Evolutionary conservation across 92 coral and sea anemone genomes (phyloP).

Genomic region (Muricea muricata): DNA sequence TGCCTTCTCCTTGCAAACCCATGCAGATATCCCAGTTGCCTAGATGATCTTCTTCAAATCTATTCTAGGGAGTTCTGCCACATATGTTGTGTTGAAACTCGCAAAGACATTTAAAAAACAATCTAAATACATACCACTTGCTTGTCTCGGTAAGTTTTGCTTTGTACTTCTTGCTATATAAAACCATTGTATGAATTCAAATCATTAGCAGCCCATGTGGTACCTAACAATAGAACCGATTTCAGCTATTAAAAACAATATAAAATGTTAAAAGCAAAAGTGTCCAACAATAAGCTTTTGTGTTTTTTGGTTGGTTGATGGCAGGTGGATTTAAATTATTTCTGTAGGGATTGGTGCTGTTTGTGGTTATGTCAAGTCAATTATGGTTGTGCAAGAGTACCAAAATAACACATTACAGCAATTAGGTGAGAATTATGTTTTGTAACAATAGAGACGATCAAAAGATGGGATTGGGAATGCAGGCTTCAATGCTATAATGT

Average conservation of each 20-base stretch:
- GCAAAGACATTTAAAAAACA: conserved; percentile 13
- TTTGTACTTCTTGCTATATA: too few relatives aligned
- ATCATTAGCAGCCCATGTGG: too few relatives aligned
- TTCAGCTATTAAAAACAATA: too few relatives aligned
- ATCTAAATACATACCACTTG: conserved; percentile 42
- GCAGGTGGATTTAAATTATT: neutral
- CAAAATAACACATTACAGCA: neutral
- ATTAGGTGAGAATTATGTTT: neutral
- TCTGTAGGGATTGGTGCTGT: conserved; percentile 22
- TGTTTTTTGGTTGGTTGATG: neutral
- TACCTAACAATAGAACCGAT: too few relatives aligned
- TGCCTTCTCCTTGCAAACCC: too few relatives aligned
- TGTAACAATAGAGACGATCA: too few relatives aligned
- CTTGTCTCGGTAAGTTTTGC: conserved; percentile 15
- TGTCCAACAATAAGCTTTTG: neutral
- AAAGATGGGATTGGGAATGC: too few relatives aligned
- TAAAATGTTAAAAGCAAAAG: too few relatives aligned
- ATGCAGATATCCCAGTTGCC: too few relatives aligned
- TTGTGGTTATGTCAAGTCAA: conserved; percentile 35
- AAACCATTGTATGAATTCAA: too few relatives aligned
- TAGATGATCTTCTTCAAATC: too few relatives aligned
- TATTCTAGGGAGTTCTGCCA: conserved; percentile 32
- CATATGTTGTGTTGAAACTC: conserved; percentile 18
- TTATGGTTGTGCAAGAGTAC: conserved; percentile 8
- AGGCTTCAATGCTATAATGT: too few relatives aligned